Evolutionary conservation across 2,888 invertebrate genomes (phyloP).

Genomic region (Girardia tigrina): DNA sequence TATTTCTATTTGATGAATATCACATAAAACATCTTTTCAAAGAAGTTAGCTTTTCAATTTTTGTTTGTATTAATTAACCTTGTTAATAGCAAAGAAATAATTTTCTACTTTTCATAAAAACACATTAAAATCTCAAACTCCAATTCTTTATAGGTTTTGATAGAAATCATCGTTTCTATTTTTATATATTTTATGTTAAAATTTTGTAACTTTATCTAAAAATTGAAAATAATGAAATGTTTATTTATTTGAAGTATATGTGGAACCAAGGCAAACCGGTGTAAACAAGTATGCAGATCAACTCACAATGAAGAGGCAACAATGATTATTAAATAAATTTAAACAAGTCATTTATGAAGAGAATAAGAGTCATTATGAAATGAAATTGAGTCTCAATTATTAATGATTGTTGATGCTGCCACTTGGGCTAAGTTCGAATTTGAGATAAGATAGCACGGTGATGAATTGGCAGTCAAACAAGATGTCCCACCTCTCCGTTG

Average conservation of each 20-base stretch:
- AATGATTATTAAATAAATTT: not conserved
- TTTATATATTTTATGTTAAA: too few relatives aligned
- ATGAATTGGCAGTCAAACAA: not conserved
- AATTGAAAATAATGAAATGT: too few relatives aligned
- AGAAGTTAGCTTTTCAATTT: too few relatives aligned
- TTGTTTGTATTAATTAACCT: too few relatives aligned
- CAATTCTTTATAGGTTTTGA: too few relatives aligned
- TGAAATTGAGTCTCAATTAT: not conserved
- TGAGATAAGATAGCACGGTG: not conserved
- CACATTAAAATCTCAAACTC: too few relatives aligned
- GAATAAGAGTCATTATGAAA: not conserved
- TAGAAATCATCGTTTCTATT: too few relatives aligned
- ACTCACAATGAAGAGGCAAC: not conserved
- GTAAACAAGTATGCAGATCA: not conserved
- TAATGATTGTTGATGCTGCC: not conserved
- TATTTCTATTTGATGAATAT: too few relatives aligned
- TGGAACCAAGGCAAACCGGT: not conserved
- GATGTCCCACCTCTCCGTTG: not conserved
- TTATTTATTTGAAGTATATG: not conserved
- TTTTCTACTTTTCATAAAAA: too few relatives aligned
- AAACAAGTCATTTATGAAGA: not conserved
- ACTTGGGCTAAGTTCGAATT: not conserved
- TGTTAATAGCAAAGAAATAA: too few relatives aligned
- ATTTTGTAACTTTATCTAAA: too few relatives aligned
- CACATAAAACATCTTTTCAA: too few relatives aligned